Evolutionary conservation across 1,140 invertebrate species (phyloP), one percentile per base, ranked within the genome.

Genomic region (Pissodes strobi): DNA sequence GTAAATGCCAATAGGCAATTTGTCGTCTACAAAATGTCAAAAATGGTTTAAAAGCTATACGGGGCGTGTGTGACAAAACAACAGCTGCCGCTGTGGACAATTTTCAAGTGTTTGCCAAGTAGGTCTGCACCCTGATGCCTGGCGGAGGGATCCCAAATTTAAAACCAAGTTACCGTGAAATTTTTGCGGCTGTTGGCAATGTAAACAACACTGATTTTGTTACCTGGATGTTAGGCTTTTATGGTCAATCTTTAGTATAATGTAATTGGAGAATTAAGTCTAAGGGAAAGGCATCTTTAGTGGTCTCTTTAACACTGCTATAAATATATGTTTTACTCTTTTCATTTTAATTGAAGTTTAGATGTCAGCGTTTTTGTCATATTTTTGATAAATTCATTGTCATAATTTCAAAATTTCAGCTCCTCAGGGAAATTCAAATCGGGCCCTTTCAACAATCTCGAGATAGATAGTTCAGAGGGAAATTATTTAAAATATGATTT

Each of bases 101-200:
- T 48, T 65, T 61, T 60, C 12, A 43, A 69, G 67, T 69, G 67
- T 69, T 69, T 69, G 67, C 34, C 46, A 19, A 58, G 49, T 56
- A 37, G 62, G 53, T 38, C 25, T 37, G 49, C 15, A 43, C 25
- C 25, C 46, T 34, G 6, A 17, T 23, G 41, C 34, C 53, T 45
- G 48, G 37, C 39, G 23, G 39, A 22, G 43, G 48, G 30, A 30
- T 43, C 38, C 49, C 58, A 69, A 69, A 57, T 57, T 69, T 62
- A 66, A 64, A 66, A 62, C 62, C 67, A 69, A 69, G 62, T 66
- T 66, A 49, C 57, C 67, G 63, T 69, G 57, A 69, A 69, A 69
- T 57, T 66, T 69, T 65, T 65, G 48, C 53, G 21, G 37, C 53
- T 39, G 39, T 39, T 25, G 55, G 46, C 46, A 59, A 43, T 30